These are phyloP conservation scores for Diloba caeruleocephala DNA, from an alignment of 2,888 invertebrate species.

Conservation along the genomic window DNA sequence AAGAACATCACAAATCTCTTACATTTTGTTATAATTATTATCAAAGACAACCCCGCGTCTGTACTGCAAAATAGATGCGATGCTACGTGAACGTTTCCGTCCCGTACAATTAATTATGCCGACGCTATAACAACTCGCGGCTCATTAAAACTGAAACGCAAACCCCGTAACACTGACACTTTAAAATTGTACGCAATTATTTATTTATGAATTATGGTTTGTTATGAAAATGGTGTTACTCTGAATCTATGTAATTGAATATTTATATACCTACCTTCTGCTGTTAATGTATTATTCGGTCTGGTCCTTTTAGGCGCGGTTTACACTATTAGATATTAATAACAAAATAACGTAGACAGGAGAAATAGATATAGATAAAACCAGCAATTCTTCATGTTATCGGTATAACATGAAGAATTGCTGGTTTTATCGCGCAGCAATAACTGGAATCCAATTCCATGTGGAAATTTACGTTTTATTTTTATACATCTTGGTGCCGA, in stretches of 20 bases:
- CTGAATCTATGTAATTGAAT: slow-evolving; percentile 13
- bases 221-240: slow-evolving; percentile 36
- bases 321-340: no score
- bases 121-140: slow-evolving; percentile 48
- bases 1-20: neutral
- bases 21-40: slow-evolving; percentile 3
- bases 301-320: no score
- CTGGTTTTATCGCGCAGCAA: no score
- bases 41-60: slow-evolving; percentile 10
- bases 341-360: no score
- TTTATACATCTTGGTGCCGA: no score
- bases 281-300: no score
- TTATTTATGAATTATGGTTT: slow-evolving; percentile 52
- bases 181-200: slow-evolving; percentile 55
- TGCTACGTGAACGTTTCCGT: slow-evolving; percentile 48
- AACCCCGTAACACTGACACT: slow-evolving; percentile 56
- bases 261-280: no score
- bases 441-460: no score
- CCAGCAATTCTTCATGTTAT: no score
- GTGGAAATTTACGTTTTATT: no score
- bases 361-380: no score
- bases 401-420: no score
- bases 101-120: slow-evolving; percentile 50
- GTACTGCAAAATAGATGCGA: slow-evolving; percentile 30
- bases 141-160: slow-evolving; percentile 59